These are phyloP conservation scores for Liasis olivaceus DNA, from an alignment of 2,797 vertebrate species.

Conservation along the genomic window DNA sequence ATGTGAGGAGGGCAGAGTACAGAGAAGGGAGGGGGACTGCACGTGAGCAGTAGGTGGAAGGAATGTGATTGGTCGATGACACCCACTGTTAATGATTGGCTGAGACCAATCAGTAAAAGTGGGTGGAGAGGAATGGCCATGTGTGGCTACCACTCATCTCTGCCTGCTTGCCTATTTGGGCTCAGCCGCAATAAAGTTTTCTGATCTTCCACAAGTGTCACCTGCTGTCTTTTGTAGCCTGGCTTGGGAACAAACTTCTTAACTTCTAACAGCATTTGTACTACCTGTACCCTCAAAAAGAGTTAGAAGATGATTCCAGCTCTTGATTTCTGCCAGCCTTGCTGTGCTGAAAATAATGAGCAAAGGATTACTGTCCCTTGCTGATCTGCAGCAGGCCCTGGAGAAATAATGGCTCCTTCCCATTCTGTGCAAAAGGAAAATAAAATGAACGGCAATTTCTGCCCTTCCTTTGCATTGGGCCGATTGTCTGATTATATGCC, in stretches of 20 bases:
- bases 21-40: no score
- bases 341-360: background rate
- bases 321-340: background rate
- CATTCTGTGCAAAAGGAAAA: background rate
- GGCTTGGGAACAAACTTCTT: background rate
- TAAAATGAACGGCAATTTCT: background rate
- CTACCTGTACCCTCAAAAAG: background rate
- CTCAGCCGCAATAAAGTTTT: no score
- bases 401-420: background rate
- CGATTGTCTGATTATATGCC: background rate
- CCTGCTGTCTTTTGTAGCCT: no score
- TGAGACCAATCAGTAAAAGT: no score
- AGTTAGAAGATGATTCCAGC: background rate
- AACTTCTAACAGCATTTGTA: background rate
- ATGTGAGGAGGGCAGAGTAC: no score
- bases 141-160: no score
- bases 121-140: no score
- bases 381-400: background rate
- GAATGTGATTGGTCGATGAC: no score
- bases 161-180: no score
- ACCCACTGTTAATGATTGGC: no score
- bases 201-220: no score
- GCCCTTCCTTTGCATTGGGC: background rate
- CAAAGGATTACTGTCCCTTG: background rate
- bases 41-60: no score